phyloP scores from a whole-genome alignment of 2,888 invertebrate genomes.

The Pachliopta kotzebuea region DNA sequence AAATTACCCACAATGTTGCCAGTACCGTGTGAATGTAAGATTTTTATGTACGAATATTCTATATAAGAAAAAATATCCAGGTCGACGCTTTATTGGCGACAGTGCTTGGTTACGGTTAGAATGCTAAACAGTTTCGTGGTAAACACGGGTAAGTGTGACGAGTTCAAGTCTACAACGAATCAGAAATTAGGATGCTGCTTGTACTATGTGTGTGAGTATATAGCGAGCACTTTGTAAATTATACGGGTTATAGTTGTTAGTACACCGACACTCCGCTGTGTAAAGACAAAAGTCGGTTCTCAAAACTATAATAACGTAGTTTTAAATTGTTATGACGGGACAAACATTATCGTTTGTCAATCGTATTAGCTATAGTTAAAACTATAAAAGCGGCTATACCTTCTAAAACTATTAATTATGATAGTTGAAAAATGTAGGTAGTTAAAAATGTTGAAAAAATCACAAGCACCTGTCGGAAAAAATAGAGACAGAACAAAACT shows the following conservation, averaged over 20 bases:
- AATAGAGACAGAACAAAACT: conserved; percentile 6
- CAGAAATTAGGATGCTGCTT: conserved; percentile 15
- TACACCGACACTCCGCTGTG: conserved; percentile 50
- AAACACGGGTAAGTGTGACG: conserved; percentile 54
- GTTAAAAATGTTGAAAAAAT: neutral
- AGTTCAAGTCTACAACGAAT: conserved; percentile 30
- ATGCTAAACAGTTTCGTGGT: conserved; percentile 75
- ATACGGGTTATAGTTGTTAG: conserved; percentile 52
- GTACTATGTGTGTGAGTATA: conserved; percentile 36
- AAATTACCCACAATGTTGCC: conserved; percentile 29
- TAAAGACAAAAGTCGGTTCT: conserved; percentile 66
- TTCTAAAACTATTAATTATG: too few relatives aligned
- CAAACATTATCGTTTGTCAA: neutral
- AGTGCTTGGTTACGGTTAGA: conserved; percentile 64
- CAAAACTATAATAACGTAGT: conserved; percentile 60
- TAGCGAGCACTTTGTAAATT: conserved; percentile 33
- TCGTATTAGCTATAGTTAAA: neutral
- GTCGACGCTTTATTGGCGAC: conserved; percentile 70
- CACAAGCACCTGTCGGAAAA: neutral
- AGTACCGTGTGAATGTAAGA: conserved; percentile 61
- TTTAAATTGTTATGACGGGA: conserved; percentile 43
- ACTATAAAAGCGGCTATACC: too few relatives aligned
- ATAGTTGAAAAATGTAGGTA: too few relatives aligned
- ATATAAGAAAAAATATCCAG: conserved; percentile 66
- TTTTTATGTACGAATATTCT: conserved; percentile 58